Evolutionary conservation across 2,113 vertebrate genomes (phyloP).

Genomic region (Lathamus discolor): DNA sequence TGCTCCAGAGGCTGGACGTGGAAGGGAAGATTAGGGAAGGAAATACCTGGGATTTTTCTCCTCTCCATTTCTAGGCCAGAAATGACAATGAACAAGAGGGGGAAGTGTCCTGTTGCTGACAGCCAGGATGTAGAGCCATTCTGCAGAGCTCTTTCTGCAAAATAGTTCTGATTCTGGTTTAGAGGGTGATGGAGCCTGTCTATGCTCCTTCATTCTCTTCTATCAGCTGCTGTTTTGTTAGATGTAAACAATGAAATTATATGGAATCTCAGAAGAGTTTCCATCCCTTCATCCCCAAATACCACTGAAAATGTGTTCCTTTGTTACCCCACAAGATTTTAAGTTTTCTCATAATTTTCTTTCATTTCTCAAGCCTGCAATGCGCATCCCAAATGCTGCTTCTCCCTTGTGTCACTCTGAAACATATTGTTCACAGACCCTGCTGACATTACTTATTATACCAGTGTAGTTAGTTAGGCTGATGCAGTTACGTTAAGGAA

Average conservation of each 20-base stretch:
- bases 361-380: not conserved
- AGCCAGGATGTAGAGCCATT: not conserved
- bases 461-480: not conserved
- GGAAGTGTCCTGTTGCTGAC: not conserved
- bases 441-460: not conserved
- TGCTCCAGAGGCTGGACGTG: not conserved
- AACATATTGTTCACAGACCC: not conserved
- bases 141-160: not conserved
- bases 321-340: not conserved
- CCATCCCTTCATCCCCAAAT: not conserved
- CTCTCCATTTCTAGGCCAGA: not conserved
- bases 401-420: not conserved
- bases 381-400: not conserved
- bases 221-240: not conserved
- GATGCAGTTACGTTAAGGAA: not conserved
- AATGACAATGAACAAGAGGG: not conserved
- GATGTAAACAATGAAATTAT: not conserved
- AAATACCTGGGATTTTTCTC: not conserved
- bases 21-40: not conserved
- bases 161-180: not conserved
- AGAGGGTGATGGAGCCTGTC: rapidly evolving
- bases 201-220: not conserved
- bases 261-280: not conserved
- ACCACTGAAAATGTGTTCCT: not conserved
- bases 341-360: not conserved